Base-by-base conservation (phyloP, 2,797 vertebrate species). In the Ceryle rudis region DNA sequence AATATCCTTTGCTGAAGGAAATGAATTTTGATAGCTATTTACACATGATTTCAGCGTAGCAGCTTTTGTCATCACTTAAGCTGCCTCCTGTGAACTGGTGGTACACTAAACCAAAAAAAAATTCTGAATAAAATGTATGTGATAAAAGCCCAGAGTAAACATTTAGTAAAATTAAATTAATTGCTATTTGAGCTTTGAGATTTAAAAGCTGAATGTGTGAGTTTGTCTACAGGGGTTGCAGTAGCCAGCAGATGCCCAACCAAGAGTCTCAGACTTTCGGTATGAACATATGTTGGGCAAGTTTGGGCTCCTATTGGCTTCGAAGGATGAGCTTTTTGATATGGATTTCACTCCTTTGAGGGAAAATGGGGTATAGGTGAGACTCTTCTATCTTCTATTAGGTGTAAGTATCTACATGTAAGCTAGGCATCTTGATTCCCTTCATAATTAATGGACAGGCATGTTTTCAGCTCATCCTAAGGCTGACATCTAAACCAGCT, bases 201-300 rank as follows among this genome's bases (percentile, higher is more conserved):
- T 89, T 60, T 49, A 83, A 62, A 72, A 73, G 52, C 31, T 46
- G 69, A 14, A 37, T 23, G 11, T 78, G 21, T 55, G 47, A 51
- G 8, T 51, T 78, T 83, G 17, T 58, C 39, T 83, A 37, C 42
- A 15, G 35, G 46, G n/a, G 4, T 18, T 79, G 46, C 57, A 71
- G 65, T 25, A 70, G 35, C 20, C 41, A 41, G 16, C 39, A 78
- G 41, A 9, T 37, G 5, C 14, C n/a, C 62, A 79, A 10, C 5
- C 17, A 37, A 8, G 58, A n/a, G 33, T 42, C 31, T 72, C 44
- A 44, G 1, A 49, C 23, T 71, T 52, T 69, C 70, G 25, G 25
- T 31, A n/a, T 0, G 4, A 61, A 61, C 0, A 0, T 33, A 11
- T 0, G 0, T 9, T 39, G 64, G 10, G 14, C 23, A 65, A 51